Evolutionary conservation across 2,888 invertebrate species (phyloP).

Genomic region (Barypeithes pellucidus): DNA sequence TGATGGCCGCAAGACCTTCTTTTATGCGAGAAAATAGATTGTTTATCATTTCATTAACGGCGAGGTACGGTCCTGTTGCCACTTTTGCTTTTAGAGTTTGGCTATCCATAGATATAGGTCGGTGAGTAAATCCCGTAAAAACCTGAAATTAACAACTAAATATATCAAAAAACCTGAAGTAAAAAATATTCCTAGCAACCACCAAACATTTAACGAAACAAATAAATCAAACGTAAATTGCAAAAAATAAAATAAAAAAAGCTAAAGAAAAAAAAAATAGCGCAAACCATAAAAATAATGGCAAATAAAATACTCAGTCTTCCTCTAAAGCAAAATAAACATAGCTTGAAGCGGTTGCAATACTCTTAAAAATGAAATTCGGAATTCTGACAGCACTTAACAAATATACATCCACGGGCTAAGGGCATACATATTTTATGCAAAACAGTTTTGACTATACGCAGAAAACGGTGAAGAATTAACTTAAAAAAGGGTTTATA

Average conservation of each 20-base stretch:
- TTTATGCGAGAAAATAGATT: no score
- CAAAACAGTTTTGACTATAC: conserved; percentile 20
- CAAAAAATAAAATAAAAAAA: background rate
- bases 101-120: no score
- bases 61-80: no score
- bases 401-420: conserved; percentile 21
- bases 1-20: no score
- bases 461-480: background rate
- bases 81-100: no score
- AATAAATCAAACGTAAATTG: no score
- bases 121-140: no score
- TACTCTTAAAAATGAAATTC: conserved; percentile 27
- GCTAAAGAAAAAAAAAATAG: background rate
- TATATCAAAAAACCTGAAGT: background rate
- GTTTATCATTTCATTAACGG: no score
- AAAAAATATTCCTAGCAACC: conserved; percentile 6
- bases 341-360: background rate
- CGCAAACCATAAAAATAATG: conserved; percentile 8
- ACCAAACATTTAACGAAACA: background rate
- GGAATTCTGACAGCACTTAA: conserved; percentile 27
- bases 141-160: no score
- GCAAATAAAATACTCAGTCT: conserved; percentile 36
- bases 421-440: conserved; percentile 29
- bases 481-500: conserved; percentile 8
- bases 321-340: conserved; percentile 10